Evolutionary conservation across 92 coral and sea anemone genomes (phyloP).

Genomic region (Blastomussa wellsi): DNA sequence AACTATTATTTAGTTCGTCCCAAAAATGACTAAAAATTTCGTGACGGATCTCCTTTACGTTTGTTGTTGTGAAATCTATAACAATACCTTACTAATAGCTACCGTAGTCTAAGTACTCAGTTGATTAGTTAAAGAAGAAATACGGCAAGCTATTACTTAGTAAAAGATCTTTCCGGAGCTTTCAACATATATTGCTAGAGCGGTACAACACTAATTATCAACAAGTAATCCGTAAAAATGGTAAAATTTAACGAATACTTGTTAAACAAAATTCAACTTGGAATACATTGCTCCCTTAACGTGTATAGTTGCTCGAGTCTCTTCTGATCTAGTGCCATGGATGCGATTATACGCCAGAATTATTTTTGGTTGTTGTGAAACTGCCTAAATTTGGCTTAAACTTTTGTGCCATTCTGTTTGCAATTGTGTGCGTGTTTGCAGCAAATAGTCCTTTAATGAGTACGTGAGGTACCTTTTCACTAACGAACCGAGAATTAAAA

Average conservation of each 20-base stretch:
- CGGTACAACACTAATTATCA: neutral
- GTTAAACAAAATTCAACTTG: neutral
- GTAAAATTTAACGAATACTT: neutral
- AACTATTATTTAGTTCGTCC: too few species aligned
- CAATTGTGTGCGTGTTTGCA: neutral
- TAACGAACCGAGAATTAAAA: neutral
- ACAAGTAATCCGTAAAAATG: neutral
- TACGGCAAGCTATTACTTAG: neutral
- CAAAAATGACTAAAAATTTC: too few species aligned
- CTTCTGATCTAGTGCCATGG: neutral
- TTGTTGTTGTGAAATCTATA: neutral
- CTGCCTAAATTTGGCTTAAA: neutral
- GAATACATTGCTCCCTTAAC: neutral
- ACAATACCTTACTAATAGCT: neutral
- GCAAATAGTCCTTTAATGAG: neutral
- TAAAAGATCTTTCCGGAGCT: neutral
- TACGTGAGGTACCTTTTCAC: neutral
- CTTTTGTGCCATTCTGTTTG: neutral
- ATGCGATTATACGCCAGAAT: neutral
- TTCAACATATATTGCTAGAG: neutral
- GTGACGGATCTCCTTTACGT: too few species aligned
- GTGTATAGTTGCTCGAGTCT: neutral
- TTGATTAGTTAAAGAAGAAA: neutral
- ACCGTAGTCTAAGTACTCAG: neutral
- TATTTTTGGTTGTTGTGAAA: neutral